Evolutionary conservation across 2,113 vertebrate genomes (phyloP), one percentile per base, ranked within the genome.

Genomic region (Centropus unirufus): DNA sequence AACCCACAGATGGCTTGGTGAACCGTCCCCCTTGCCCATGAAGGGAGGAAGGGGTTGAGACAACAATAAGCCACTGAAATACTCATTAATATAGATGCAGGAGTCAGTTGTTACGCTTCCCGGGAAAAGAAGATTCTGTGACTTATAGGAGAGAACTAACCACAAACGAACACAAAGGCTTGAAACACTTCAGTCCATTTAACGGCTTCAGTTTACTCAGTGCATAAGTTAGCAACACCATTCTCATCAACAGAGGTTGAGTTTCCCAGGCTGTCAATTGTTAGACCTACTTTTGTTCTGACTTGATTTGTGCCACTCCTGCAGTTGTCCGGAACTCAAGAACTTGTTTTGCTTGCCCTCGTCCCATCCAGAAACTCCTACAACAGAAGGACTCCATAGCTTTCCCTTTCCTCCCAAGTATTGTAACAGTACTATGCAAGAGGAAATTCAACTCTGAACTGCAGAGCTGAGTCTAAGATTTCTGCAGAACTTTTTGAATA

Each of bases 361-460:
- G 2, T 30, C 22, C 27, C 2, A 1, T 73, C 21, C 69, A 75
- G 23, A 4, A 2, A 73, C 49, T 73, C 52, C 75, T 22, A 49
- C 8, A 84, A 85, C 17, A 54, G 67, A 46, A 62, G 26, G 29
- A 51, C 6, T 69, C 13, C 12, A 34, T 22, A 74, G 55, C 14
- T 69, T 90, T 8, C 8, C 11, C 49, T 51, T 61, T 69, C 20
- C 54, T 55, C 52, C 63, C 5, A 58, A 66, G 17, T 39, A 54
- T 2, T 49, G 0, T 22, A 42, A 42, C 2, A 83, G 51, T 2
- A 1, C 11, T 3, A 4, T 32, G n/a, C 29, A 80, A 44, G 36
- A 57, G 14, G 55, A 81, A 86, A 93, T 47, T 58, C 27, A 92
- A 70, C 29, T 52, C 52, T 14, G 17, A 77, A 70, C 6, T 40